Percentiles rank a stretch among this genome's conserved stretches.
phyloP scores from a whole-genome alignment of 64 coral and sea anemone species.

The Orbicella faveolata region DNA sequence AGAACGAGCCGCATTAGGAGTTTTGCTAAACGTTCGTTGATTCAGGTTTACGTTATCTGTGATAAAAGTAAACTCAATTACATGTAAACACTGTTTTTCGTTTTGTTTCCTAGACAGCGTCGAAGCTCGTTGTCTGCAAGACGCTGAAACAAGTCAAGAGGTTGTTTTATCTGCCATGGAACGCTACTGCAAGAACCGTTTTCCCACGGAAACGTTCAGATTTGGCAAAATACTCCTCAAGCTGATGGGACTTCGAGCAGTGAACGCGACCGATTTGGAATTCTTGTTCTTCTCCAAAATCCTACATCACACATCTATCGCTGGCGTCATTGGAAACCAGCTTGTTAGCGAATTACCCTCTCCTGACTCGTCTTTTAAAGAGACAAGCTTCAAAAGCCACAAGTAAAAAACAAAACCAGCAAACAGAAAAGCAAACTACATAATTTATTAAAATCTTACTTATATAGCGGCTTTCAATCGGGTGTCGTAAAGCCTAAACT shows the following conservation, averaged over 20 bases:
- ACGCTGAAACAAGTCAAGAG: conserved; percentile 49
- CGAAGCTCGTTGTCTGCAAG: conserved; percentile 27
- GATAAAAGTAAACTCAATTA: neutral
- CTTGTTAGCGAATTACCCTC: conserved; percentile 27
- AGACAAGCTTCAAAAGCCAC: neutral
- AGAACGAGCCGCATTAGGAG: no score
- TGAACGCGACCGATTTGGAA: conserved; percentile 38
- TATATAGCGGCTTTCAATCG: no score
- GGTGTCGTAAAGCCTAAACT: no score
- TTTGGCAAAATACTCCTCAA: conserved; percentile 64
- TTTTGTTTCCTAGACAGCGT: conserved; percentile 9
- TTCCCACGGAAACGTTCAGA: conserved; percentile 41
- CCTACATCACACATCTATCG: conserved; percentile 30
- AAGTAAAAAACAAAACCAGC: neutral
- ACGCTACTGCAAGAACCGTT: conserved; percentile 38
- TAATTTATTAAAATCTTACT: no score
- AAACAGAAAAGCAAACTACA: neutral
- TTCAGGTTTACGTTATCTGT: no score
- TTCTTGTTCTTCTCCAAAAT: conserved; percentile 53
- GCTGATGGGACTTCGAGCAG: conserved; percentile 40
- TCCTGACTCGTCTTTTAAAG: neutral
- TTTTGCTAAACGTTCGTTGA: no score
- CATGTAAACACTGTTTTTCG: neutral
- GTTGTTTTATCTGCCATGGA: conserved; percentile 45
- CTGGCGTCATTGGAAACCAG: conserved; percentile 54